phyloP scores from a whole-genome alignment of 2,113 vertebrate species.

The Herpailurus yagouaroundi region DNA sequence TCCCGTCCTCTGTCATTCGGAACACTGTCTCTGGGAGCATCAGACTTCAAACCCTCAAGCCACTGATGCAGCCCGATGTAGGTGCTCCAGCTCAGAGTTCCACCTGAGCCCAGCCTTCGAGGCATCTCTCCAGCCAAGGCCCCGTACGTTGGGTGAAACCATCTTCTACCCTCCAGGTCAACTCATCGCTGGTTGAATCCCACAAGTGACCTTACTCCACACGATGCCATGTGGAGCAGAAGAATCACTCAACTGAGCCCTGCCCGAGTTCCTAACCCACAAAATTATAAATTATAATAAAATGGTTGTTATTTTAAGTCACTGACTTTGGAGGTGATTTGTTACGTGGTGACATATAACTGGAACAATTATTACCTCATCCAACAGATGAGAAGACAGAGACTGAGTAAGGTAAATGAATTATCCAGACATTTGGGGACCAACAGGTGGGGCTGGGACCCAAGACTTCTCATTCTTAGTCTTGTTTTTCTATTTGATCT shows the following conservation, averaged over 20 bases:
- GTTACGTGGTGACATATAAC: background rate
- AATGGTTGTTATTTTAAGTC: background rate
- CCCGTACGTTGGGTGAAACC: background rate
- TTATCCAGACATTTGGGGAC: background rate
- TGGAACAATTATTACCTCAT: background rate
- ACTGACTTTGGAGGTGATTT: background rate
- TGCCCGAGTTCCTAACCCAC: background rate
- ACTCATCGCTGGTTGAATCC: background rate
- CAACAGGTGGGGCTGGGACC: background rate
- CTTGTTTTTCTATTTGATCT: background rate
- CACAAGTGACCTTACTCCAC: background rate
- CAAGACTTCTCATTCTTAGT: background rate
- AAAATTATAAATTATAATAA: background rate
- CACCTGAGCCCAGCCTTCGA: background rate
- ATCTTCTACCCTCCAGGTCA: background rate
- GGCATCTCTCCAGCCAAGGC: too few species aligned
- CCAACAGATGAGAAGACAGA: background rate
- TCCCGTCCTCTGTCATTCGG: background rate
- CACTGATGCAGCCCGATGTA: background rate
- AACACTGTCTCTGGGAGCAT: background rate
- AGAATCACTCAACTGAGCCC: background rate
- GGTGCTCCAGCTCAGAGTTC: background rate
- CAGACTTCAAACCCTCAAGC: background rate
- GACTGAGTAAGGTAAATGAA: background rate
- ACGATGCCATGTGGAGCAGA: background rate